Percentiles rank a stretch among this genome's conserved stretches.
Conservation (phyloP, 2,888 invertebrate species). For the Mythimna loreyi region DNA sequence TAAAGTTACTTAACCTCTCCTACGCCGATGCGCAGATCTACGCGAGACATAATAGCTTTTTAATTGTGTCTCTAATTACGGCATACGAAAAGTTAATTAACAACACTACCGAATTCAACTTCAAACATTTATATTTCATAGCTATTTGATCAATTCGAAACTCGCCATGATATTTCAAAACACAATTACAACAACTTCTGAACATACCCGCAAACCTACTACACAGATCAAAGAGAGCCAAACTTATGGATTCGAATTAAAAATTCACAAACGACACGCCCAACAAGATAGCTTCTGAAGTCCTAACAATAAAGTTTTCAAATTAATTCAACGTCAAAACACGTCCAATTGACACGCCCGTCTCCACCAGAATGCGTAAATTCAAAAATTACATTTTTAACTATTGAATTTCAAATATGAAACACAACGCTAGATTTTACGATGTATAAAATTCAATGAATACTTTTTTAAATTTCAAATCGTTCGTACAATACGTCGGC, state of each 20-base stretch:
- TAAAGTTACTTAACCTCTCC: constrained; percentile 4
- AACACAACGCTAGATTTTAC: constrained; percentile 60
- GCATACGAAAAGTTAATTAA: too few relatives aligned
- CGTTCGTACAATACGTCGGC: constrained; percentile 59
- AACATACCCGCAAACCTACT: constrained; percentile 41
- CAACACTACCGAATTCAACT: constrained; percentile 1
- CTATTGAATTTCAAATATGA: constrained; percentile 66
- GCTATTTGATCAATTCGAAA: constrained; percentile 32
- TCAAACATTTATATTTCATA: constrained; percentile 20
- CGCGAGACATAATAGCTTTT: too few relatives aligned
- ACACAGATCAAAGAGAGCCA: constrained; percentile 53
- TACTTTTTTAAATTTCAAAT: constrained; percentile 70
- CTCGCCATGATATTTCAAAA: constrained; percentile 17
- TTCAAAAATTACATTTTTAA: constrained; percentile 58
- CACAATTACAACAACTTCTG: constrained; percentile 36
- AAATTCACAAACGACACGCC: constrained; percentile 59
- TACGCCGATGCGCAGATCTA: too few relatives aligned
- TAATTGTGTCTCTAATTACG: too few relatives aligned
- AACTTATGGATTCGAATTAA: constrained; percentile 64
- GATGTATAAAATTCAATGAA: constrained; percentile 67
- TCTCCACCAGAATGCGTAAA: constrained; percentile 49
- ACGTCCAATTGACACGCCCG: constrained; percentile 61
- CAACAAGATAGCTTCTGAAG: constrained; percentile 62
- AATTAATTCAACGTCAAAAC: constrained; percentile 75
- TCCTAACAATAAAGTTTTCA: constrained; percentile 70